Conservation (phyloP, 2,113 vertebrate species). For the Anser cygnoides region DNA sequence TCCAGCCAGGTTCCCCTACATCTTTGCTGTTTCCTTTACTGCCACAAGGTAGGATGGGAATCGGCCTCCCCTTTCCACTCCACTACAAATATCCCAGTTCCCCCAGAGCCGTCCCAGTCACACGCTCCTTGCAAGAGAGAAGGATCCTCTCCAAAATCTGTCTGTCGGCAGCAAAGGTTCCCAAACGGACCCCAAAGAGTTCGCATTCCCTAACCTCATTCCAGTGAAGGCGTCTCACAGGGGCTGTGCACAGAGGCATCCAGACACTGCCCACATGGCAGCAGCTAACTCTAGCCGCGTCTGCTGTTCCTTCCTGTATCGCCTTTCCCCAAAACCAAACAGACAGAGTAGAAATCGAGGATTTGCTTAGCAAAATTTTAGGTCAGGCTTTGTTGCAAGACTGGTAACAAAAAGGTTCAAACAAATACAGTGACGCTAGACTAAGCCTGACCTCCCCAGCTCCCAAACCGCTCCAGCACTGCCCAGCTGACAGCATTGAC, state of each 20-base stretch:
- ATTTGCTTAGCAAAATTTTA: neutral
- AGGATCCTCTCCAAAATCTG: neutral
- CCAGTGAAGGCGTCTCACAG: neutral
- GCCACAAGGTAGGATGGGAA: neutral
- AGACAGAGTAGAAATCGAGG: neutral
- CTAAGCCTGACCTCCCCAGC: neutral
- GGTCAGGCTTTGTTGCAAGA: neutral
- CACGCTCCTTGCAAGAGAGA: neutral
- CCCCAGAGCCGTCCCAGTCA: neutral
- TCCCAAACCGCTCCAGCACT: neutral
- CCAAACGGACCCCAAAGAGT: neutral
- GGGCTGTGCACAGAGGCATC: neutral
- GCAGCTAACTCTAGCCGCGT: neutral
- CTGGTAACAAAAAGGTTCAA: neutral
- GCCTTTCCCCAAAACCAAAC: neutral
- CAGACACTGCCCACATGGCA: neutral
- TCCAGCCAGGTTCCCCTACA: neutral
- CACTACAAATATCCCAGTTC: neutral
- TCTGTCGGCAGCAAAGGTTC: neutral
- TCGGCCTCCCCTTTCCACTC: neutral
- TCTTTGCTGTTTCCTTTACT: neutral
- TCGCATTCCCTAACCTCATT: neutral
- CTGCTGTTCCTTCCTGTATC: neutral
- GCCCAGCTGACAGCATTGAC: rapidly evolving
- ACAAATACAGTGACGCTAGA: neutral